Evolutionary conservation across 53 echinoderm and acorn worm species (phyloP), one percentile per base, ranked within the genome.

Genomic region (Arbacia lixula): DNA sequence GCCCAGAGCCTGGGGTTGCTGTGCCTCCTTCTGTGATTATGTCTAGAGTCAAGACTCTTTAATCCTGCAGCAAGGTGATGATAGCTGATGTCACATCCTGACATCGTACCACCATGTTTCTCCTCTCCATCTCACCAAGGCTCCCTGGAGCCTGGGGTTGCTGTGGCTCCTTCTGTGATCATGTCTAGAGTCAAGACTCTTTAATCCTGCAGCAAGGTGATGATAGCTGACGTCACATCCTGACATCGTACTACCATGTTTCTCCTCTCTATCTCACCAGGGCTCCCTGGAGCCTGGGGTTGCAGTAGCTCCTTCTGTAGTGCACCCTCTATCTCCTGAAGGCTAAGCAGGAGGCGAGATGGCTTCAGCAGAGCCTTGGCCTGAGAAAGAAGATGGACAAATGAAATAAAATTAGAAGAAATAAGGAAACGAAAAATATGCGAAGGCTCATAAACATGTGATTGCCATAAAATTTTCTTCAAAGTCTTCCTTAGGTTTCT

Each of bases 321-420:
- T 21, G n/a, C 64, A 5, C 46, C 33, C 26, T 81, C 82, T 12
- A 83, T 57, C 49, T 84, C 79, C 29, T 85, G 34, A 12, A 91
- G 94, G 43, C 77, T 89, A 41, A 91, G 91, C 31, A 64, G 63
- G 52, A 94, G 57, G 36, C 46, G 84, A 30, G 89, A 86, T 22
- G 87, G 78, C 57, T 94, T 94, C 66, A 94, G 54, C 9, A 86
- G 56, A 20, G 94, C 88, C 58, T 93, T 93, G 61, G 88, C 94
- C 94, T 93, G 72, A 12, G 26, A 6, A 51, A 49, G 6, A 37
- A 20, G 26, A 21, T 51, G n/a, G 14, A 51, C 14, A 51, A 51
- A n/a, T 51, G 6, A n/a, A n/a, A n/a, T n/a, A n/a, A n/a, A n/a
- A n/a, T n/a, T n/a, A n/a, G n/a, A n/a, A n/a, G n/a, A n/a, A n/a